Percentiles rank a stretch among this genome's conserved stretches.
Conservation (phyloP, 2,888 invertebrate species). For the Cheilosia pagana region DNA sequence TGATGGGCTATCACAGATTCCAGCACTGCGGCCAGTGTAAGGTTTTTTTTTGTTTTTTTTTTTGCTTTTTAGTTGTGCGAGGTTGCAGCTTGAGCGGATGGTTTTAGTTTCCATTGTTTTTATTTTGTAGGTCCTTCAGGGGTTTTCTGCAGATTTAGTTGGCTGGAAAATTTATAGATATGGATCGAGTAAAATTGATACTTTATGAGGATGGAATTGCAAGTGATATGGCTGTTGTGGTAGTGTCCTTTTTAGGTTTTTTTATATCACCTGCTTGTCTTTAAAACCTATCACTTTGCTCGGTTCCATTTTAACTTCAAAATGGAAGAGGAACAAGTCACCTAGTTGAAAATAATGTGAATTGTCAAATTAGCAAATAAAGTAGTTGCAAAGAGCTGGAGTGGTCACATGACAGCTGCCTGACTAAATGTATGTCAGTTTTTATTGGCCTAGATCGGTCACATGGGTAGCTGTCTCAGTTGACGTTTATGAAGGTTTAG, state of each 20-base stretch:
- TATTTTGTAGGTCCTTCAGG: conserved; percentile 20
- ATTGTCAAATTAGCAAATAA: too few relatives aligned
- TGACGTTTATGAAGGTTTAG: too few relatives aligned
- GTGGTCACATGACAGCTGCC: too few relatives aligned
- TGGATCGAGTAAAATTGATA: conserved; percentile 54
- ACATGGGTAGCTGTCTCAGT: too few relatives aligned
- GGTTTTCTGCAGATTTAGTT: conserved; percentile 47
- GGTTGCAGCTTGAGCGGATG: conserved; percentile 57
- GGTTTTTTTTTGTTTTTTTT: too few relatives aligned
- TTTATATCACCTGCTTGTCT: not conserved
- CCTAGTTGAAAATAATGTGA: too few relatives aligned
- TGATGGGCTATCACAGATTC: conserved; percentile 39
- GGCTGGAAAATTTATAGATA: conserved; percentile 60
- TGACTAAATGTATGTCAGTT: too few relatives aligned
- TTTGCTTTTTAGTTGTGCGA: not conserved
- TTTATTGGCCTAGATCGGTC: too few relatives aligned
- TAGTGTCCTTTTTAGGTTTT: not conserved
- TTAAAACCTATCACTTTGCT: too few relatives aligned
- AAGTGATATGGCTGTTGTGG: not conserved
- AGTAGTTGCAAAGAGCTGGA: too few relatives aligned
- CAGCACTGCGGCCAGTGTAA: conserved; percentile 43
- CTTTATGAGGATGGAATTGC: conserved; percentile 28
- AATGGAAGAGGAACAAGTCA: too few relatives aligned
- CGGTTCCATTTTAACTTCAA: too few relatives aligned
- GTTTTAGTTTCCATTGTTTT: conserved; percentile 20